Evolutionary conservation across 2,888 invertebrate species (phyloP).

Genomic region (Danaus chrysippus): DNA sequence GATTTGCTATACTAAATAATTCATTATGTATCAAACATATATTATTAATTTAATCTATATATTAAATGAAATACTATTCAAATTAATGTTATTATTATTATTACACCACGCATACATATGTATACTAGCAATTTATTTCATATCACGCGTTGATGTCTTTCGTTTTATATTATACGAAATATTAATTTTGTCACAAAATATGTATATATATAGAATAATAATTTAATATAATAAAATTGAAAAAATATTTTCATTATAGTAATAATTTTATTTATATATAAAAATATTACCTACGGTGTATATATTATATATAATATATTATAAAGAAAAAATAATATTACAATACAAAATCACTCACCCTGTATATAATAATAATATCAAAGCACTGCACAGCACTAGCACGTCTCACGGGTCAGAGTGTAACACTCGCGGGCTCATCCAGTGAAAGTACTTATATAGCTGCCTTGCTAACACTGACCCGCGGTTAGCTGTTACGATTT

Average conservation of each 20-base stretch:
- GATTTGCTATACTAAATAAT: too few species aligned
- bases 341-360: constrained; percentile 52
- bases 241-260: too few species aligned
- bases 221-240: too few species aligned
- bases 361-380: constrained; percentile 45
- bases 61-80: too few species aligned
- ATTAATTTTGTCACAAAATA: background rate
- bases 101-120: background rate
- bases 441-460: constrained; percentile 77
- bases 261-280: too few species aligned
- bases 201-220: too few species aligned
- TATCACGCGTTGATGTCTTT: constrained; percentile 13
- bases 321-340: background rate
- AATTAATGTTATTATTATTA: too few species aligned
- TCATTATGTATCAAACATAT: too few species aligned
- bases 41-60: too few species aligned
- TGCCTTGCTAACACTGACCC: background rate
- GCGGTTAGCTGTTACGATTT: constrained; percentile 3
- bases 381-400: constrained; percentile 64
- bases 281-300: background rate
- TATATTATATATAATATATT: background rate
- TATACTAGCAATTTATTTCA: background rate
- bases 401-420: constrained; percentile 68
- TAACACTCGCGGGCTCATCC: constrained; percentile 61
- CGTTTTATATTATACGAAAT: background rate